Evolutionary conservation across 2,888 invertebrate genomes (phyloP).

Genomic region (Incurvaria masculella): DNA sequence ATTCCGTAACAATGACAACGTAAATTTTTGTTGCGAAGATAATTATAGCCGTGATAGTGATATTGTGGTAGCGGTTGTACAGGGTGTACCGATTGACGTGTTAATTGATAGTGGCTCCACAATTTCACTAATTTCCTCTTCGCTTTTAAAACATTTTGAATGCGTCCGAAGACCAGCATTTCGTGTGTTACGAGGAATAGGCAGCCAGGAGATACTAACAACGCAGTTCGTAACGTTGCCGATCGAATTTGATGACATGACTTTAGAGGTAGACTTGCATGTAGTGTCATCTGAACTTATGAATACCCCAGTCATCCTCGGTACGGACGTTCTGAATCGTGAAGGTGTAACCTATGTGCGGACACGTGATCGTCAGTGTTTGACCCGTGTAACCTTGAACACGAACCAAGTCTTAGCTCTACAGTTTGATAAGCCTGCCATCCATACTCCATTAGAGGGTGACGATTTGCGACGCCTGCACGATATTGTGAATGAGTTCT

Average conservation of each 20-base stretch:
- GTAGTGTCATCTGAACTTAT: neutral
- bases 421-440: neutral
- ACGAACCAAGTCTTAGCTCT: neutral
- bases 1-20: slow-evolving; percentile 5
- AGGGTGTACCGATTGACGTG: neutral
- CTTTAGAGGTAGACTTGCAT: slow-evolving; percentile 2
- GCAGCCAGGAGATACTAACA: neutral
- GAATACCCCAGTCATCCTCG: neutral
- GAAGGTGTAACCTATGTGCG: neutral
- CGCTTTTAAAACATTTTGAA: slow-evolving; percentile 1
- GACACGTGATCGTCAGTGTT: neutral
- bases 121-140: slow-evolving; percentile 1
- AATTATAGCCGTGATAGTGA: no score
- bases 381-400: neutral
- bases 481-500: neutral
- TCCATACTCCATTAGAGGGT: neutral
- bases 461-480: neutral
- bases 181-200: slow-evolving; percentile 3
- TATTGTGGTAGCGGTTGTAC: neutral
- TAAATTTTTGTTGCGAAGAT: neutral
- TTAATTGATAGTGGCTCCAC: slow-evolving; percentile 10
- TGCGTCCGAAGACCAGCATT: neutral
- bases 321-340: neutral
- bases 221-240: slow-evolving; percentile 1
- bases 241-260: slow-evolving; percentile 4